Percentiles rank a stretch among this genome's conserved stretches.
phyloP scores from a whole-genome alignment of 2,113 vertebrate species.

The human (Homo sapiens) region GRCh38 chr9:127878001-127878500 shows the following conservation, averaged over 20 bases:
- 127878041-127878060: not conserved
- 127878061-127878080: not conserved
- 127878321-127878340: not conserved
- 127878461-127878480: not conserved
- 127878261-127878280: not conserved
- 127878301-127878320: not conserved
- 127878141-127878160: not conserved
- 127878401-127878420: not conserved
- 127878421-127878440: not conserved
- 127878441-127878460: not conserved
- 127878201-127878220: not conserved
- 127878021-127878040: not conserved
- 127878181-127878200: not conserved
- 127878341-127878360: accelerated
- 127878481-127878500: not conserved
- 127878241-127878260: not conserved
- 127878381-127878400: not conserved
- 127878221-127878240: not conserved
- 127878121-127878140: not conserved
- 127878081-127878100: accelerated
- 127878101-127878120: not conserved
- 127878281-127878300: not conserved
- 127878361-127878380: not conserved
- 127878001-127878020: not conserved
- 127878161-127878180: not conserved